Evolutionary conservation across 2,113 vertebrate species (phyloP).

Genomic region (Carlito syrichta): DNA sequence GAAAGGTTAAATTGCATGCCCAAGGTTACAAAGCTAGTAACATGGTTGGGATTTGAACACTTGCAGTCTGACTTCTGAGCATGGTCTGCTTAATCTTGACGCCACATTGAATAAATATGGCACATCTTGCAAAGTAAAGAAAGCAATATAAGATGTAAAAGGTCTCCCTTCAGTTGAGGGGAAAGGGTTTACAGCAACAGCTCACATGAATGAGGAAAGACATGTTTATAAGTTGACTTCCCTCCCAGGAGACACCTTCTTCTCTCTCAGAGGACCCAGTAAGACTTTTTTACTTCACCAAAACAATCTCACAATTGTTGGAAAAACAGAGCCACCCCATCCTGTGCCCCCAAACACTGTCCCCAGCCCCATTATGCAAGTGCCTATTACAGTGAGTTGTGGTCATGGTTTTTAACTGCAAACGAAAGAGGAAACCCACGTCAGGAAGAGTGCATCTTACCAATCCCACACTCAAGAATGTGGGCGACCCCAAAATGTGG

Average conservation of each 20-base stretch:
- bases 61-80: neutral
- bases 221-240: neutral
- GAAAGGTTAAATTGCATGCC: neutral
- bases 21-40: neutral
- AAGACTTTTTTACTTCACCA: neutral
- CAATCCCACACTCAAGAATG: neutral
- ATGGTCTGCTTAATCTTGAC: neutral
- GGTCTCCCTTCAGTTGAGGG: neutral
- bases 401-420: slow-evolving; percentile 66
- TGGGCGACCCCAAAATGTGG: accelerated
- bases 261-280: neutral
- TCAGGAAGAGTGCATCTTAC: neutral
- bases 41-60: neutral
- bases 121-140: neutral
- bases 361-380: slow-evolving; percentile 32
- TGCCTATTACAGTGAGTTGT: neutral
- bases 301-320: neutral
- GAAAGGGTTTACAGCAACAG: accelerated
- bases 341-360: neutral
- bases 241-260: neutral
- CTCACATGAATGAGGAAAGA: neutral
- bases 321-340: neutral
- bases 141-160: neutral
- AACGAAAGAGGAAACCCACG: slow-evolving; percentile 47
- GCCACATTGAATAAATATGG: neutral